phyloP scores from a whole-genome alignment of 1,140 invertebrate genomes.

The Neocloeon triangulifer region DNA sequence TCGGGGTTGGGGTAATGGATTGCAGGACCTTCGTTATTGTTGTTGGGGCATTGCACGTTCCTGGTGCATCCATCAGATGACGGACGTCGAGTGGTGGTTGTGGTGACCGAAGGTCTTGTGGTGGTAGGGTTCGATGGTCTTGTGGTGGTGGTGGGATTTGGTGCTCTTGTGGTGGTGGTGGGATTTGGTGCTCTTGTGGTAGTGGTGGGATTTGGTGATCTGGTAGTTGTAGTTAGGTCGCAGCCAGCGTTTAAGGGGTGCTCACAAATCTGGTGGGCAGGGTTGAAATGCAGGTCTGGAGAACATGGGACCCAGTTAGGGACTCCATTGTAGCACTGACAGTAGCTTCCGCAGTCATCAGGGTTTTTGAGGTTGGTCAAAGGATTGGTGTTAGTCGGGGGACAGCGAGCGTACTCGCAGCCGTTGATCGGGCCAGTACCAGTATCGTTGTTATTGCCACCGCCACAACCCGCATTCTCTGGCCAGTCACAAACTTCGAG shows the following conservation, averaged over 20 bases:
- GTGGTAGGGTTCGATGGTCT: no score
- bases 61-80: no score
- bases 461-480: conserved; percentile 3
- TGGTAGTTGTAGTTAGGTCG: neutral
- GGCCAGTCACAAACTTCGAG: conserved; percentile 12
- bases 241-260: conserved; percentile 9
- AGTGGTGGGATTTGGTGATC: neutral
- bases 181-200: neutral
- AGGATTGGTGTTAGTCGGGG: no score
- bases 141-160: neutral
- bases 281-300: conserved; percentile 11
- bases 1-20: conserved; percentile 8
- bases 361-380: conserved; percentile 1
- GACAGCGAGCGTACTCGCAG: neutral
- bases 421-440: neutral
- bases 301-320: conserved; percentile 10
- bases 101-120: no score
- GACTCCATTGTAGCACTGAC: conserved; percentile 12
- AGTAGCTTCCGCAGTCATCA: conserved; percentile 14
- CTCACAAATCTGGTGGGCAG: conserved; percentile 10
- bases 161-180: neutral
- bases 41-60: no score
- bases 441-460: neutral
- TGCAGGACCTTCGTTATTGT: neutral
- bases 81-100: no score